Conservation (phyloP, 92 coral and sea anemone genomes). For the Epizoanthus stellaris region DNA sequence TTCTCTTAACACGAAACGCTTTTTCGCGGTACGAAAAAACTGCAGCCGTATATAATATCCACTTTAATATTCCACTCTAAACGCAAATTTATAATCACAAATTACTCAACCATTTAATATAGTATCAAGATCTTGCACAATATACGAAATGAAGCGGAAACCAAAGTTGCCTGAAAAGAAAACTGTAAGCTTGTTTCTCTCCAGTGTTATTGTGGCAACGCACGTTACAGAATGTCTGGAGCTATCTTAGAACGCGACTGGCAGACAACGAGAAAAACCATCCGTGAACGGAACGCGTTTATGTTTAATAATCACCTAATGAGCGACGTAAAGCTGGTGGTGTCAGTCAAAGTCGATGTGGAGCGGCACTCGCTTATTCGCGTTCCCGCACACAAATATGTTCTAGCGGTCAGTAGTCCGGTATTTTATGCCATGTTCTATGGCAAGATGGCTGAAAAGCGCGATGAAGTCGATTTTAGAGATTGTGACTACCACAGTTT, state of each 20-base stretch:
- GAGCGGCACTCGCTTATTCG: conserved; percentile 26
- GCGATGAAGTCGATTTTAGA: conserved; percentile 58
- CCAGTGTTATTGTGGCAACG: no score
- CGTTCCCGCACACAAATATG: conserved; percentile 41
- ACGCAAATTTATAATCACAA: conserved; percentile 41
- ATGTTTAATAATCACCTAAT: conserved; percentile 42
- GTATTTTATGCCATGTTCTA: conserved; percentile 54
- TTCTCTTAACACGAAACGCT: no score
- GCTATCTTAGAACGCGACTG: background rate
- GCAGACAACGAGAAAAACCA: conserved; percentile 16
- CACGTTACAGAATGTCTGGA: background rate
- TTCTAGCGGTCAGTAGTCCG: conserved; percentile 68
- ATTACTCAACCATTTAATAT: conserved; percentile 20
- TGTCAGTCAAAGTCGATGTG: conserved; percentile 35
- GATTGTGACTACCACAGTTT: conserved; percentile 67
- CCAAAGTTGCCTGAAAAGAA: background rate
- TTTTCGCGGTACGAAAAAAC: no score
- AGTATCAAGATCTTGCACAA: conserved; percentile 16
- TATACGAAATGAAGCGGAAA: background rate
- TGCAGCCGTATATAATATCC: background rate
- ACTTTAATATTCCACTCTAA: conserved; percentile 18
- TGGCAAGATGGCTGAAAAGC: conserved; percentile 58
- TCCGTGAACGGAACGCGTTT: conserved; percentile 38
- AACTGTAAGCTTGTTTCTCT: no score
- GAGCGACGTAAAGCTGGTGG: conserved; percentile 41